Evolutionary conservation across 2,888 invertebrate genomes (phyloP), one percentile per base, ranked within the genome.

Genomic region (Antheraea yamamai): DNA sequence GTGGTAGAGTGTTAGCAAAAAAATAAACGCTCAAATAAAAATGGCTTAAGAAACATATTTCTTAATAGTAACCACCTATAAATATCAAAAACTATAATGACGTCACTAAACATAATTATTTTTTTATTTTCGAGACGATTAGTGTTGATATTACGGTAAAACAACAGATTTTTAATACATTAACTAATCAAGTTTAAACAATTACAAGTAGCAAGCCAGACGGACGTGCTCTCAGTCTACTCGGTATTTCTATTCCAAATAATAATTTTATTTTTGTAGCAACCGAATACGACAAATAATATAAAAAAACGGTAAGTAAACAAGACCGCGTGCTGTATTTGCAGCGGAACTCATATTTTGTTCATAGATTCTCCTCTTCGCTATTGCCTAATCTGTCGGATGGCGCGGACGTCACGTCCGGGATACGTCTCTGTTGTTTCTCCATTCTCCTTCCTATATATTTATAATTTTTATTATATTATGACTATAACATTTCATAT

Each of bases 231-330:
- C 85, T 81, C 76, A 82, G 76, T 79, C 80, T 79, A 12, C 47
- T 47, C 47, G 2, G 85, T 81, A 78, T 82, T 86, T 84, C 84
- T 83, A 84, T 87, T 87, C 85, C 87, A 87, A 90, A 88, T 83
- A 89, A 84, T 83, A 87, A 87, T 89, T 89, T 88, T 89, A 89
- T 87, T 80, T 47, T 78, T 81, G 84, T 81, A 82, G 82, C 81
- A 81, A 80, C 77, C 79, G 85, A 84, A 86, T 84, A 83, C 83
- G 83, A 86, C 87, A 89, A 91, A 92, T 91, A 91, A 89, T 83
- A 93, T 91, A 94, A 94, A 94, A 30, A 94, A 93, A 93, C 92
- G 89, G 88, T 90, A 89, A 80, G 89, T 89, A 94, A 94, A 94
- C 92, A 94, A 87, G 82, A 81, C 82, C 81, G 85, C 84, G 83